These are phyloP conservation scores for Hyperopisus bebe DNA, from an alignment of 2,113 vertebrate genomes.

Conservation along the genomic window DNA sequence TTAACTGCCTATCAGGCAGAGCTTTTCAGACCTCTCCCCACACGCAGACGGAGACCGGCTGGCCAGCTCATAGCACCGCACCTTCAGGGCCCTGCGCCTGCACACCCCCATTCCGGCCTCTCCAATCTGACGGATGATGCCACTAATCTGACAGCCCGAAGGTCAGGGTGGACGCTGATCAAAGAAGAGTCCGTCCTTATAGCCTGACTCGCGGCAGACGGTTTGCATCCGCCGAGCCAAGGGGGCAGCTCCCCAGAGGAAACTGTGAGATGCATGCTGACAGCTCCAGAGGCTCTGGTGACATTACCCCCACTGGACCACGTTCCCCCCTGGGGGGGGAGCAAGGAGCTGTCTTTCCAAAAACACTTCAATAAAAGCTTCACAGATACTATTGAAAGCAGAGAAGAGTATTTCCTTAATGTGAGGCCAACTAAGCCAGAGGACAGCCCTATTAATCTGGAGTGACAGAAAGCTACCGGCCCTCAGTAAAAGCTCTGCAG, in stretches of 20 bases:
- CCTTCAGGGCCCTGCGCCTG: neutral
- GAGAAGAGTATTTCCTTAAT: neutral
- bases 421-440: neutral
- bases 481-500: neutral
- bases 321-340: neutral
- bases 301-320: neutral
- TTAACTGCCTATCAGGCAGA: slow-evolving; percentile 36
- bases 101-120: neutral
- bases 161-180: neutral
- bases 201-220: neutral
- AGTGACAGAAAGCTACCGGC: neutral
- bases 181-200: neutral
- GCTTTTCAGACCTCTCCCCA: neutral
- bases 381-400: neutral
- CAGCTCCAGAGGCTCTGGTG: neutral
- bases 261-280: neutral
- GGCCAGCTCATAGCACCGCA: neutral
- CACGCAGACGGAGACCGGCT: neutral
- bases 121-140: neutral
- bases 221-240: neutral
- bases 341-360: neutral
- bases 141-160: neutral
- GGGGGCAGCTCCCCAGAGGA: neutral
- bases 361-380: neutral
- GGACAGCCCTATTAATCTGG: neutral